Conservation (phyloP, 2,888 invertebrate species). For the Cheiracanthium punctorium region DNA sequence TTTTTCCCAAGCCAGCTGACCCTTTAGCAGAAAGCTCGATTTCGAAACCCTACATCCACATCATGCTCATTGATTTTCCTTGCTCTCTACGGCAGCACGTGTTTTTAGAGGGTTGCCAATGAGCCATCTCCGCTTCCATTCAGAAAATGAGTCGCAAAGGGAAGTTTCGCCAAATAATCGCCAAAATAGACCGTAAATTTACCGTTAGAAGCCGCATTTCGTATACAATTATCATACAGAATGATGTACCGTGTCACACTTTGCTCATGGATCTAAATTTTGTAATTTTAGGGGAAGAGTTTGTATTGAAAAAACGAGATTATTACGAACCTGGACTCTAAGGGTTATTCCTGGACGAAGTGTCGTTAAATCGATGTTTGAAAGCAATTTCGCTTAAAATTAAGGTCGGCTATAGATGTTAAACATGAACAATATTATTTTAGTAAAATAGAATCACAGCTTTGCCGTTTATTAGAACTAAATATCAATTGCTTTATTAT, state of each 20-base stretch:
- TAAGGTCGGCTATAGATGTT: too few species aligned
- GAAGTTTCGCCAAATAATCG: not conserved
- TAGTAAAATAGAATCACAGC: too few species aligned
- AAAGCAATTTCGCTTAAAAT: too few species aligned
- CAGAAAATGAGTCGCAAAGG: not conserved
- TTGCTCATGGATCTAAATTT: not conserved
- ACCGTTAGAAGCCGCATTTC: not conserved
- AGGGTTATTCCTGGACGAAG: too few species aligned
- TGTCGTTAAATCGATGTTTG: too few species aligned
- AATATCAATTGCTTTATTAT: too few species aligned
- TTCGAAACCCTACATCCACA: not conserved
- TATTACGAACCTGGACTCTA: not conserved
- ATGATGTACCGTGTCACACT: not conserved
- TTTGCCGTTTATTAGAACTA: too few species aligned
- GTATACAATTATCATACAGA: not conserved
- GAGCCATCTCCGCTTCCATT: not conserved
- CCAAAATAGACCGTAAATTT: not conserved
- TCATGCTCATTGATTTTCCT: conserved; percentile 24
- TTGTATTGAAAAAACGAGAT: not conserved
- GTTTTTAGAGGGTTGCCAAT: conserved; percentile 20
- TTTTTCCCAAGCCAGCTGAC: too few species aligned
- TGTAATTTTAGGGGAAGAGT: not conserved
- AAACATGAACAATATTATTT: too few species aligned
- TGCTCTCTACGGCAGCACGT: not conserved
- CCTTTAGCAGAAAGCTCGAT: too few species aligned